A percentile compares a stretch with the other conserved stretches of the same genome.
phyloP scores from a whole-genome alignment of 2,888 invertebrate genomes.

The Leptothorax acervorum region DNA sequence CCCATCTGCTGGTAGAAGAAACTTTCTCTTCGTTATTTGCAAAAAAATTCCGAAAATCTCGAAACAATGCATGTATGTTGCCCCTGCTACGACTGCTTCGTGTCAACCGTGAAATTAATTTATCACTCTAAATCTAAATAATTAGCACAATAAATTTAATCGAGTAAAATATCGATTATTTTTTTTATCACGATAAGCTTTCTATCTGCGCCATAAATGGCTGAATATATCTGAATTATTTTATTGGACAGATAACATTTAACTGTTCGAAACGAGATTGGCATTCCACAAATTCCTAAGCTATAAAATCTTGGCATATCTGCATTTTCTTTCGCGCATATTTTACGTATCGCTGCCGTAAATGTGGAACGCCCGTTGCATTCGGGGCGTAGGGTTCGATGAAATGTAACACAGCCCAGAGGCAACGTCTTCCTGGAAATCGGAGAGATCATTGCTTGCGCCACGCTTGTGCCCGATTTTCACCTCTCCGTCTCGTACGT shows the following conservation, averaged over 20 bases:
- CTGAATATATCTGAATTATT: background rate
- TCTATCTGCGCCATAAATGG: conserved; percentile 20
- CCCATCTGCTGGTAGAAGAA: conserved; percentile 27
- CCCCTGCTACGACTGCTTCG: conserved; percentile 68
- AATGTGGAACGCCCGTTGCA: background rate
- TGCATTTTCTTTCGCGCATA: background rate
- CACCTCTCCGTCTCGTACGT: conserved; percentile 35
- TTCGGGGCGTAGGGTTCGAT: background rate
- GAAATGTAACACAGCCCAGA: conserved; percentile 53
- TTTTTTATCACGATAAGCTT: conserved; percentile 57
- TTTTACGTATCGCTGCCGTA: background rate
- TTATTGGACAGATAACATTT: background rate
- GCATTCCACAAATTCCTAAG: background rate
- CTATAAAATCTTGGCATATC: background rate
- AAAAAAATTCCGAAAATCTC: conserved; percentile 55
- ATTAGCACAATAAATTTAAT: conserved; percentile 49
- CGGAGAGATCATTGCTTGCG: conserved; percentile 69
- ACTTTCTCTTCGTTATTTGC: conserved; percentile 59
- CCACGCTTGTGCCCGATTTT: conserved; percentile 61
- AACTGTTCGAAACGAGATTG: background rate
- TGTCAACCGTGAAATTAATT: conserved; percentile 68
- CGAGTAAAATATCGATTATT: conserved; percentile 16
- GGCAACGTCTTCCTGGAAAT: conserved; percentile 65
- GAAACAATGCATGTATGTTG: conserved; percentile 65
- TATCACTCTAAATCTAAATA: conserved; percentile 43